A percentile compares a stretch with the other conserved stretches of the same genome.
phyloP scores from a whole-genome alignment of 2,888 invertebrate species.

The Aromia moschata region DNA sequence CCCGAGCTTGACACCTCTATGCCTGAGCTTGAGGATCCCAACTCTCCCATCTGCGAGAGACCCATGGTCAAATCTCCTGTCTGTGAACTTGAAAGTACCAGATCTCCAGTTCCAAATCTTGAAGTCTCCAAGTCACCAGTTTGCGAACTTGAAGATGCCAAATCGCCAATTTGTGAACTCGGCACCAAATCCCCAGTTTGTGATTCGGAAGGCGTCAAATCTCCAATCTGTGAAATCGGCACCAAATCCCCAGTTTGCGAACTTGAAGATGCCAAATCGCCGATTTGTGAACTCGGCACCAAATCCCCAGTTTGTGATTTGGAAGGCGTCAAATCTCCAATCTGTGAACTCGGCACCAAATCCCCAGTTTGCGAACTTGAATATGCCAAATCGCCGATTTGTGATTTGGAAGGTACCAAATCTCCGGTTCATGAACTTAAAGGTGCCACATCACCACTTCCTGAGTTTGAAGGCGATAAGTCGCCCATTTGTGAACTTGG shows the following conservation, averaged over 20 bases:
- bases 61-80: constrained; percentile 28
- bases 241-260: constrained; percentile 29
- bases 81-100: constrained; percentile 28
- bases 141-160: constrained; percentile 28
- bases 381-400: constrained; percentile 1
- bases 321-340: not conserved
- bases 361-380: not conserved
- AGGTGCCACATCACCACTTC: constrained; percentile 7
- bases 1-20: constrained; percentile 7
- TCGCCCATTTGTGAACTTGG: not conserved
- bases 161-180: constrained; percentile 16
- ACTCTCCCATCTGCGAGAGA: constrained; percentile 27
- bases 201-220: constrained; percentile 12
- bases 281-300: constrained; percentile 1
- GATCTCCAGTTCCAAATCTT: constrained; percentile 14
- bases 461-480: not conserved
- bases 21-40: constrained; percentile 6
- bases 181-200: constrained; percentile 26
- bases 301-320: constrained; percentile 9
- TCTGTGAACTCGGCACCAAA: too few relatives aligned
- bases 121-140: constrained; percentile 18
- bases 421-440: constrained; percentile 10
- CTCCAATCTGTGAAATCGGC: constrained; percentile 18
- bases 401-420: constrained; percentile 23
- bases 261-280: not conserved